These are phyloP conservation scores for Pyrrhosoma nymphula DNA, from an alignment of 2,888 invertebrate species.

Conservation along the genomic window DNA sequence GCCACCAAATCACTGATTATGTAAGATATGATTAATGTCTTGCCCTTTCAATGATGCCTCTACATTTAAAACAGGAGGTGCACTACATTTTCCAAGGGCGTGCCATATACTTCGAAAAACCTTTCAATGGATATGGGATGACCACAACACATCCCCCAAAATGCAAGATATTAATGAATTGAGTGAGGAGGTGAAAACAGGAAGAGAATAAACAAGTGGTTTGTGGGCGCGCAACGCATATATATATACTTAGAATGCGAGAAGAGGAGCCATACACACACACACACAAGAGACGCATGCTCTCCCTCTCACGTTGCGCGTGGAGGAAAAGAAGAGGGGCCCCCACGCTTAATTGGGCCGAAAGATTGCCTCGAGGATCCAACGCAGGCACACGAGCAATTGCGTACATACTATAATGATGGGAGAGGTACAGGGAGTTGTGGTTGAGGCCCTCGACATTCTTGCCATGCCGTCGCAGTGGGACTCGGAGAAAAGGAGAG, in stretches of 20 bases:
- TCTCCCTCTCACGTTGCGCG: conserved; percentile 59
- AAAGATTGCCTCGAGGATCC: conserved; percentile 67
- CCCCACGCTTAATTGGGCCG: conserved; percentile 42
- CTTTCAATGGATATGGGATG: conserved; percentile 22
- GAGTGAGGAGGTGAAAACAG: conserved; percentile 66
- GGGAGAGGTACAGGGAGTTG: conserved; percentile 61
- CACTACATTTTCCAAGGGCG: conserved; percentile 54
- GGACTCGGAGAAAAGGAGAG: conserved; percentile 50
- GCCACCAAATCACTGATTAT: conserved; percentile 63
- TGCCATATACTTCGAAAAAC: conserved; percentile 21
- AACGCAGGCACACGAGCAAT: conserved; percentile 67
- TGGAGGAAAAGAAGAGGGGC: conserved; percentile 38
- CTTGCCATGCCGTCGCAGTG: conserved; percentile 66
- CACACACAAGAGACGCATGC: conserved; percentile 64
- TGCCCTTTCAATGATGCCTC: conserved; percentile 53
- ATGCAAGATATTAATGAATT: conserved; percentile 59
- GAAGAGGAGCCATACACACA: conserved; percentile 67
- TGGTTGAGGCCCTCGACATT: conserved; percentile 67
- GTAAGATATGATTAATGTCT: conserved; percentile 31
- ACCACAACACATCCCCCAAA: conserved; percentile 65
- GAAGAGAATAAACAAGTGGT: conserved; percentile 65
- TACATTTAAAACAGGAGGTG: conserved; percentile 58
- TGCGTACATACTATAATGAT: conserved; percentile 64
- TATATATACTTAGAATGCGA: conserved; percentile 58
- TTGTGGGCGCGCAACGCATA: conserved; percentile 55